phyloP scores from a whole-genome alignment of 2,797 vertebrate genomes.

The Tadarida brasiliensis region DNA sequence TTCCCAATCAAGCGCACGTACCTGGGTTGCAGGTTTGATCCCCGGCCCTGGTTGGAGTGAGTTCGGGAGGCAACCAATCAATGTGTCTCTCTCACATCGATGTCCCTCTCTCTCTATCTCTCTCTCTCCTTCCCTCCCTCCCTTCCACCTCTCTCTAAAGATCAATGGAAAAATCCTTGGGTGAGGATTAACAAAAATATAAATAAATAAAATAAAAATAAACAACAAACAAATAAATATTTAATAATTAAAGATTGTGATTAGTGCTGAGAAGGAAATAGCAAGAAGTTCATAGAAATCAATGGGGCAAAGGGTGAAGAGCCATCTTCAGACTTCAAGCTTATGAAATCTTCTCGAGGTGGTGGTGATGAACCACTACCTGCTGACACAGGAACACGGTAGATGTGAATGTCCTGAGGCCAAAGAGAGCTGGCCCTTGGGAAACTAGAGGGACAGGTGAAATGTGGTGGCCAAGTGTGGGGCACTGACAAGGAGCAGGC shows the following conservation, averaged over 20 bases:
- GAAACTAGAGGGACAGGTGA: neutral
- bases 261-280: neutral
- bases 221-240: neutral
- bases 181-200: too few relatives aligned
- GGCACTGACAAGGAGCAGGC: neutral
- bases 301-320: neutral
- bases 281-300: neutral
- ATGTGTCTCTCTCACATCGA: too few relatives aligned
- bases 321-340: neutral
- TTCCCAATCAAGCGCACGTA: too few relatives aligned
- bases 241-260: too few relatives aligned
- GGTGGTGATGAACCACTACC: accelerated
- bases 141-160: too few relatives aligned
- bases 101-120: too few relatives aligned
- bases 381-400: accelerated
- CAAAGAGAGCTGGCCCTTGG: neutral
- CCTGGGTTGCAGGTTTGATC: too few relatives aligned
- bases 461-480: accelerated
- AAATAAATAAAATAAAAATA: too few relatives aligned
- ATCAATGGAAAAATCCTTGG: too few relatives aligned
- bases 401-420: neutral
- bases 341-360: neutral
- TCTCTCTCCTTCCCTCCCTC: too few relatives aligned
- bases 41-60: too few relatives aligned
- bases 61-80: too few relatives aligned